A percentile compares a stretch with the other conserved stretches of the same genome.
phyloP scores from a whole-genome alignment of 2,113 vertebrate species.

The Callocephalon fimbriatum region DNA sequence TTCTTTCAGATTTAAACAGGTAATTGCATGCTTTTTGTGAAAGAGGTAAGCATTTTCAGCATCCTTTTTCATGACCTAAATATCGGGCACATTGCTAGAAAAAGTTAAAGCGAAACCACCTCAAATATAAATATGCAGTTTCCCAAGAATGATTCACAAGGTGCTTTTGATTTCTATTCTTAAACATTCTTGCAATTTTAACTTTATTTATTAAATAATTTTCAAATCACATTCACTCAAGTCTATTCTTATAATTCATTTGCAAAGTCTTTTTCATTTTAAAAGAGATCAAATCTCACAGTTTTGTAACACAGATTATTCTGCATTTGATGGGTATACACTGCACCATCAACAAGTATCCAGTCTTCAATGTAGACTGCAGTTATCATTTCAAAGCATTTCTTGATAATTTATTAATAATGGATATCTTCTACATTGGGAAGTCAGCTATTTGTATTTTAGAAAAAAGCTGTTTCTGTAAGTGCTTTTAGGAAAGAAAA shows the following conservation, averaged over 20 bases:
- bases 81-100: not conserved
- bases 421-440: not conserved
- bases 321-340: not conserved
- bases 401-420: conserved; percentile 40
- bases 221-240: not conserved
- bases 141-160: not conserved
- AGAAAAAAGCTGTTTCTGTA: not conserved
- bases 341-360: not conserved
- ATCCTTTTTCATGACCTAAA: not conserved
- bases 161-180: not conserved
- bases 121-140: not conserved
- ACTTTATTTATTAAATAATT: not conserved
- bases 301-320: not conserved
- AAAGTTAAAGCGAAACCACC: not conserved
- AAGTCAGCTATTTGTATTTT: not conserved
- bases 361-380: not conserved
- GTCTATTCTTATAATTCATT: not conserved
- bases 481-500: not conserved
- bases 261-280: not conserved
- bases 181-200: not conserved
- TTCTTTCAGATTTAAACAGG: not conserved
- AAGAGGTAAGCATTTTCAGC: not conserved
- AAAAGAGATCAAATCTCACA: not conserved
- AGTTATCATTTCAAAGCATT: not conserved
- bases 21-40: not conserved